Percentiles rank a stretch among this genome's conserved stretches.
These are phyloP conservation scores for Hanleya hanleyi DNA, from an alignment of 2,888 invertebrate species.

Conservation along the genomic window DNA sequence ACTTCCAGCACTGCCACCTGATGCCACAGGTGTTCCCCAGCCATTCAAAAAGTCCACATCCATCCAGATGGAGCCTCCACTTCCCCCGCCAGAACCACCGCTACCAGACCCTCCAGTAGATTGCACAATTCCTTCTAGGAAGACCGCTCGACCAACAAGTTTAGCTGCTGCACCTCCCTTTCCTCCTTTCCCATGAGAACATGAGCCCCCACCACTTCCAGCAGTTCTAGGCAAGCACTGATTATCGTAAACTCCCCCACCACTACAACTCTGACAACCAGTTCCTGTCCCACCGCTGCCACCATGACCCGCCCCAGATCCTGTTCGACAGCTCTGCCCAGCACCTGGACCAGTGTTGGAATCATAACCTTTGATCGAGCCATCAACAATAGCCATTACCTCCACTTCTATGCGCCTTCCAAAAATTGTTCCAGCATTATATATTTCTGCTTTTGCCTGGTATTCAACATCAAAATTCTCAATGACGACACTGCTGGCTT, in stretches of 20 bases:
- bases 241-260: constrained; percentile 26
- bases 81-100: constrained; percentile 54
- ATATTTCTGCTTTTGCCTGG: constrained; percentile 29
- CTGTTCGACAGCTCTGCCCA: constrained; percentile 37
- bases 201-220: constrained; percentile 55
- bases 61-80: constrained; percentile 56
- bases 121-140: constrained; percentile 46
- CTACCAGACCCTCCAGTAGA: constrained; percentile 36
- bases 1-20: constrained; percentile 40
- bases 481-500: background rate
- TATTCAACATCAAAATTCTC: constrained; percentile 40
- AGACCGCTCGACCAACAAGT: constrained; percentile 31
- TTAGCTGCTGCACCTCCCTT: constrained; percentile 42
- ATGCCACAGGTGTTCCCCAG: constrained; percentile 45
- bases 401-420: constrained; percentile 41
- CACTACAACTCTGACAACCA: constrained; percentile 25
- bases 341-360: constrained; percentile 39
- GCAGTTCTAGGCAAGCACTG: constrained; percentile 35
- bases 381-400: constrained; percentile 39
- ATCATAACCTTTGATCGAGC: constrained; percentile 39
- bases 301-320: constrained; percentile 50
- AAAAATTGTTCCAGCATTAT: constrained; percentile 30
- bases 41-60: constrained; percentile 53
- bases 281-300: constrained; percentile 46
- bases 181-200: constrained; percentile 35